phyloP scores from a whole-genome alignment of 1,140 invertebrate species.

The Lordiphosa collinella region DNA sequence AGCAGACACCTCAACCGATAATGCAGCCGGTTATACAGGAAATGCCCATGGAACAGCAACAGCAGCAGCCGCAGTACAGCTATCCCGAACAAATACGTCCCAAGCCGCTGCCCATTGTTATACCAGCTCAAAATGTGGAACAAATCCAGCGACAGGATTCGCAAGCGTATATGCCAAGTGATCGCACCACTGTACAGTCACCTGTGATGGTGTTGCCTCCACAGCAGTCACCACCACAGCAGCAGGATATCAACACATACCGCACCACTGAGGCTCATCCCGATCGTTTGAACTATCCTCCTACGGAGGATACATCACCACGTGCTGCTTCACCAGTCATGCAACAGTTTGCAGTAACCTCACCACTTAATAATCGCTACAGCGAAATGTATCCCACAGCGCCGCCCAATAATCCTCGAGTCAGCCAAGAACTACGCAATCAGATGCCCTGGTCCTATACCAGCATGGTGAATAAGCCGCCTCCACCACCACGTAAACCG shows the following conservation, averaged over 20 bases:
- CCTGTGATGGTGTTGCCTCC: conserved; percentile 55
- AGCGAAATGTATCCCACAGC: conserved; percentile 49
- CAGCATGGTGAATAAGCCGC: conserved; percentile 61
- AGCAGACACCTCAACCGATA: conserved; percentile 34
- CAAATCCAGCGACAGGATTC: conserved; percentile 43
- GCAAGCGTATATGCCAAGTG: conserved; percentile 22
- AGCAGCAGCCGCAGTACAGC: conserved; percentile 12
- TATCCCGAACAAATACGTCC: conserved; percentile 55
- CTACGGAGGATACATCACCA: conserved; percentile 25
- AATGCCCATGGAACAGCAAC: conserved; percentile 1
- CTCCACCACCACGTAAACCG: conserved; percentile 66
- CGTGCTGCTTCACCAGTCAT: conserved; percentile 38
- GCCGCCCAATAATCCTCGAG: conserved; percentile 43
- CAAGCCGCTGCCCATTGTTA: conserved; percentile 48
- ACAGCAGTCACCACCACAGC: conserved; percentile 34
- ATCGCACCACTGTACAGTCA: conserved; percentile 54
- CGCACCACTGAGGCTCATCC: conserved; percentile 70
- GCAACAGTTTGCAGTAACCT: conserved; percentile 44
- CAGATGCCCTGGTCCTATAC: conserved; percentile 78
- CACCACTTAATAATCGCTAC: conserved; percentile 58
- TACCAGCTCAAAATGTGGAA: conserved; percentile 38
- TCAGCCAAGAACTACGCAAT: conserved; percentile 70
- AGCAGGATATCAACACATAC: conserved; percentile 51
- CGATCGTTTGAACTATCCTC: conserved; percentile 67
- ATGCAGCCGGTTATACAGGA: conserved; percentile 13